Percentiles rank a stretch among this genome's conserved stretches.
phyloP scores from a whole-genome alignment of 2,888 invertebrate genomes.

The Axea sp. region DNA sequence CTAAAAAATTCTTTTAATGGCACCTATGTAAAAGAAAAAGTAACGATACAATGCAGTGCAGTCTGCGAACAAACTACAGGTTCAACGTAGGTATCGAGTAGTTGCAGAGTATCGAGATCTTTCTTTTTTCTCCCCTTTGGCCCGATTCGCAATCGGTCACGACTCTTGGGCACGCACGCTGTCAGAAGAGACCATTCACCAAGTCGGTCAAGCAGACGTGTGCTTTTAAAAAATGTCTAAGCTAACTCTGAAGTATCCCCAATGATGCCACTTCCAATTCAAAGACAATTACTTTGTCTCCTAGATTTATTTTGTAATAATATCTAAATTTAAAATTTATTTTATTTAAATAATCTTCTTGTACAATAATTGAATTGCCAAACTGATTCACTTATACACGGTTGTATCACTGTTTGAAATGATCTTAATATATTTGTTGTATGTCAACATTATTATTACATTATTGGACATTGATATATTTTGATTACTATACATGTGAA shows the following conservation, averaged over 20 bases:
- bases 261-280: background rate
- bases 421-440: too few relatives aligned
- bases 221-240: conserved; percentile 48
- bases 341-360: too few relatives aligned
- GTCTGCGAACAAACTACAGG: conserved; percentile 45
- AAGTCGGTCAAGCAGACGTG: conserved; percentile 61
- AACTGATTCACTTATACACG: too few relatives aligned
- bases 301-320: conserved; percentile 9
- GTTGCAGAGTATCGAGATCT: conserved; percentile 59
- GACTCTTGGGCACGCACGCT: conserved; percentile 62
- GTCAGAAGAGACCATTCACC: conserved; percentile 60
- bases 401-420: too few relatives aligned
- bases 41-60: conserved; percentile 54
- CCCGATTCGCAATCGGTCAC: conserved; percentile 62
- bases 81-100: conserved; percentile 55
- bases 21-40: conserved; percentile 26
- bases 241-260: conserved; percentile 6
- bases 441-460: too few relatives aligned
- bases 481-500: too few relatives aligned
- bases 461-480: too few relatives aligned
- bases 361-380: too few relatives aligned
- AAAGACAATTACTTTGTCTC: background rate
- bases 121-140: conserved; percentile 58
- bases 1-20: too few relatives aligned
- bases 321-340: too few relatives aligned